Base-by-base conservation (phyloP, 2,113 vertebrate species). In the Hiodon alosoides region DNA sequence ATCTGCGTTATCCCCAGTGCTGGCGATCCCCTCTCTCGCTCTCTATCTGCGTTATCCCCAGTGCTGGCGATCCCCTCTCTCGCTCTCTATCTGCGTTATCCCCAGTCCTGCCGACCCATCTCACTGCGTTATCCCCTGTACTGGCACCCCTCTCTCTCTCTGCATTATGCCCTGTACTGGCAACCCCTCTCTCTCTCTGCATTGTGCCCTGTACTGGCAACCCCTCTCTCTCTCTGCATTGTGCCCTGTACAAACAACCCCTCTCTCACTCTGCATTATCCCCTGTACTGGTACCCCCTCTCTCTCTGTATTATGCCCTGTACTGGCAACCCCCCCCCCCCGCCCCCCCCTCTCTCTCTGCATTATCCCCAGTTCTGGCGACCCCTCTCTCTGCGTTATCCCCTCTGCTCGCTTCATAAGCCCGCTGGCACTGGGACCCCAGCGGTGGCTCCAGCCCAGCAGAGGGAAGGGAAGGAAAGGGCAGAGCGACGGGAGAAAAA, bases 381-480 rank as follows among this genome's bases (percentile, higher is more conserved):
- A 73, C 76, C 71, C 78, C 55, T 50, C 85, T 90, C 90, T 78
- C 62, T 87, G 82, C 89, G 86, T 90, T 85, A 77, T 82, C 89
- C 84, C 87, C 90, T 91, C 79, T 81, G 81, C 83, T 80, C 85
- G 86, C 83, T 87, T 86, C 87, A 87, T 81, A 72, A 11, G 86
- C 90, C 88, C 89, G 87, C 87, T 85, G 89, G 9, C 85, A 88
- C 89, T 91, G 88, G 88, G 86, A 86, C 83, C 85, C 84, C 83
- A 77, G 82, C 85, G 11, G 46, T 82, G 80, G 77, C 77, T 69
- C 1, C 81, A 85, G 84, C 79, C 58, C 46, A 81, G 80, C 64
- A 52, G 77, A 62, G 81, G 31, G 31, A 31, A 81, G 16, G 81
- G 84, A 85, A 88, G 76, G 79, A 81, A 85, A 87, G 77, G 55